Evolutionary conservation across 1,140 invertebrate species (phyloP), one percentile per base, ranked within the genome.

Genomic region (Sogatella furcifera): DNA sequence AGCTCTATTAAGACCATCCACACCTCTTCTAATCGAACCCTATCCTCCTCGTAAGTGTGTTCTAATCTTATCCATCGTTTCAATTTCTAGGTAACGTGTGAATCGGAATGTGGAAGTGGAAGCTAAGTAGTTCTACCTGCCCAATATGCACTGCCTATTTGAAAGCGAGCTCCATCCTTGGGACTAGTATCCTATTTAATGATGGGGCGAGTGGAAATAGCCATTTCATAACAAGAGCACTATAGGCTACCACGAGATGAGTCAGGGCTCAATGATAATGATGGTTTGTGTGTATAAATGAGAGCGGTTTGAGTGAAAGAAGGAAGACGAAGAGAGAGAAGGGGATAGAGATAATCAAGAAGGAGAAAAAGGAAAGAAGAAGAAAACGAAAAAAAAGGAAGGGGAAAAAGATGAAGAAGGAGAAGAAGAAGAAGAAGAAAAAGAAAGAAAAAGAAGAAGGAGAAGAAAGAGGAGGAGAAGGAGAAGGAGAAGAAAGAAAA

Each of bases 401-500:
- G 52, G 6, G 11, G 34, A 38, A 38, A 2, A 38, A 38, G 34
- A 38, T 8, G 9, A 38, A 38, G 34, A 38, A 38, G 9, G 11
- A 38, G 34, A 38, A 38, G 9, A 38, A 38, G 34, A 38, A 38
- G 9, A 38, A 38, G 9, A 38, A 38, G 9, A 38, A 38, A 2
- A 38, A 38, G 9, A 38, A 38, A 52, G 38, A 52, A 59, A 41
- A 60, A 53, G 31, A 53, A 55, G 52, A 42, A 53, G 24, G 41
- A 43, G 31, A 42, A 53, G 10, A 34, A 53, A 52, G 19, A 43
- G 22, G 42, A 55, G 59, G 42, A 41, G 44, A 41, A 55, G 52
- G 43, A 53, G 22, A 53, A 43, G 53, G 19, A 43, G 24, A 41
- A 60, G 52, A 42, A 53, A 19, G 38, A 60, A 5, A 38, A 38